Base-by-base conservation (phyloP, 1,140 invertebrate species). In the Metaphire vulgaris region DNA sequence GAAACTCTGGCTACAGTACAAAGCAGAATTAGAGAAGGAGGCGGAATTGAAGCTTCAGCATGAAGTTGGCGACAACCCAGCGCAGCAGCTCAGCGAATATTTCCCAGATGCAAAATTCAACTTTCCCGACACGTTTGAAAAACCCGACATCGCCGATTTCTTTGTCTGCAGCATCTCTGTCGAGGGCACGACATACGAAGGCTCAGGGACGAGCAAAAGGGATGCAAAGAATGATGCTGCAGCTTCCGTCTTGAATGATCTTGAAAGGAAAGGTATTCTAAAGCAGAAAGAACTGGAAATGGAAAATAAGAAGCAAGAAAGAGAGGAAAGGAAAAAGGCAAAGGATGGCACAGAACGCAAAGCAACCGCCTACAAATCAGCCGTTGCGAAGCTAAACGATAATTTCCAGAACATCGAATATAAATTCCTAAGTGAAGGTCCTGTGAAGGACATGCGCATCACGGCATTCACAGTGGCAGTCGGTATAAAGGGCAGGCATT, bases 311-410 rank as follows among this genome's bases (percentile, higher is more conserved):
- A 73, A 41, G 41, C 32, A 26, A 33, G 33, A 28, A 0, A 33
- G 41, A 73, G 72, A 73, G 14, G 33, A 65, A 72, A 76, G 26
- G 34, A 34, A 69, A 76, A 74, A 72, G 67, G 41, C 41, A 21
- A 56, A 73, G 41, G 41, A 32, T 28, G 26, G 1, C 56, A n/a
- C 41, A 6, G 41, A 56, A 56, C 41, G 41, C 6, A 56, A 56
- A 21, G 32, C 56, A 12, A 34, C 28, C 6, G 34, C 26, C 6
- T 56, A 28, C 34, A 73, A 34, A n/a, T 34, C 72, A 28, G 72
- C 72, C 28, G 32, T 73, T 41, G 29, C 72, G 1, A 73, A 73
- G 34, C 41, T 73, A 12, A 73, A 73, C 34, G 72, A 73, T 1
- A 26, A 28, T 31, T 34, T 31, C 28, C 72, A 31, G 16, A 29